Conservation (phyloP, 2,888 invertebrate genomes). For the Drosophila picticornis region DNA sequence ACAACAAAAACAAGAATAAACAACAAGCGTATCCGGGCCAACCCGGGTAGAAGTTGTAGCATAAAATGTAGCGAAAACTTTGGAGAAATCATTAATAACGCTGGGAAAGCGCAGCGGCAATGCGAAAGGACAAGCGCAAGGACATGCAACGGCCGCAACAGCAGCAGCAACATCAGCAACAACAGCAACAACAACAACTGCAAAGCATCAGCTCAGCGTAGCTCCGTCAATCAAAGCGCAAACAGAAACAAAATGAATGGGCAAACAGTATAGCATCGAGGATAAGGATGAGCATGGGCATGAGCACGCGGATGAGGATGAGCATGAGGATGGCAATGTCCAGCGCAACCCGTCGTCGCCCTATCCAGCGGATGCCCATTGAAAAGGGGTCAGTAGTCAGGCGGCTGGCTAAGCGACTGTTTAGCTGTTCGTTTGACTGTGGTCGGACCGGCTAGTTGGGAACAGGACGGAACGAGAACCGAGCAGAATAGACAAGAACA, state of each 20-base stretch:
- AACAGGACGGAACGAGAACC: slow-evolving; percentile 17
- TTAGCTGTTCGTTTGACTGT: slow-evolving; percentile 80
- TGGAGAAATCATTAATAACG: slow-evolving; percentile 83
- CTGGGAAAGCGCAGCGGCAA: slow-evolving; percentile 80
- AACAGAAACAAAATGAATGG: slow-evolving; percentile 82
- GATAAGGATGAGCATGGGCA: slow-evolving; percentile 20
- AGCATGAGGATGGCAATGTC: slow-evolving; percentile 50
- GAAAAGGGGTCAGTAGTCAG: slow-evolving; percentile 78
- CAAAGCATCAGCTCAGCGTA: slow-evolving; percentile 52
- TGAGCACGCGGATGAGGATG: slow-evolving; percentile 23
- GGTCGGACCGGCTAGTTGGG: slow-evolving; percentile 48
- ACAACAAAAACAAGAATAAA: slow-evolving; percentile 26
- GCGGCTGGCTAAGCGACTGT: slow-evolving; percentile 74
- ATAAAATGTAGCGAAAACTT: slow-evolving; percentile 80
- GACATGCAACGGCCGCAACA: slow-evolving; percentile 67
- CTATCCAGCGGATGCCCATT: slow-evolving; percentile 74
- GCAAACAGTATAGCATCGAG: slow-evolving; percentile 71
- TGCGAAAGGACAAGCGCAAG: slow-evolving; percentile 80
- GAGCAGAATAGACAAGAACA: slow-evolving; percentile 11
- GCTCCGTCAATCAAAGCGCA: slow-evolving; percentile 82
- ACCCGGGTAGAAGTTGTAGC: slow-evolving; percentile 64
- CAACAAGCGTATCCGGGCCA: slow-evolving; percentile 45
- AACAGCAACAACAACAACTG: not conserved
- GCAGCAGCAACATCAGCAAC: not conserved
- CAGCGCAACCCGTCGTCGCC: slow-evolving; percentile 37